These are phyloP conservation scores for Meloe dianella DNA, from an alignment of 2,888 invertebrate genomes.

Conservation along the genomic window DNA sequence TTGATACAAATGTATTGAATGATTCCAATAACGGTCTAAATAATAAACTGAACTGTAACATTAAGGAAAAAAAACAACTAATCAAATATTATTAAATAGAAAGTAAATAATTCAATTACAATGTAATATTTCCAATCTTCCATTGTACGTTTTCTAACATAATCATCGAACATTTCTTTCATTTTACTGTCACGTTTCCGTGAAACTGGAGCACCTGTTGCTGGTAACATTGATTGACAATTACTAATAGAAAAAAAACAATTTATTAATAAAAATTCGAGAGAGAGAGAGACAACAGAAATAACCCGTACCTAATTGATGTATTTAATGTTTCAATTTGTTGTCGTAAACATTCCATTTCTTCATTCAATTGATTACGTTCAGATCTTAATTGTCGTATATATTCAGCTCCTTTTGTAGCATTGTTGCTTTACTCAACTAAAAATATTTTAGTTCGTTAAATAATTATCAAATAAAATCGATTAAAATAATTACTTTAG, in stretches of 20 bases:
- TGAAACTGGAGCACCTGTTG: conserved; percentile 93
- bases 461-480: neutral
- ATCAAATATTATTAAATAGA: conserved; percentile 6
- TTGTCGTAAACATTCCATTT: conserved; percentile 84
- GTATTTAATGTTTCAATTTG: conserved; percentile 91
- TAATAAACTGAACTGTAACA: conserved; percentile 84
- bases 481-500: conserved; percentile 68
- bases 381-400: conserved; percentile 88
- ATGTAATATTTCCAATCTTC: conserved; percentile 99
- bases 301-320: conserved; percentile 80
- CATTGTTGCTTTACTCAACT: conserved; percentile 95
- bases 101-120: conserved; percentile 60
- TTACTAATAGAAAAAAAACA: no score
- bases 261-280: conserved; percentile 34
- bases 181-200: conserved; percentile 88
- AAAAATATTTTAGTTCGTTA: no score
- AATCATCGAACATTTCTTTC: conserved; percentile 92
- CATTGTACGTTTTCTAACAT: conserved; percentile 83
- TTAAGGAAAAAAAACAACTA: no score
- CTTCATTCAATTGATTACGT: conserved; percentile 84
- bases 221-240: conserved; percentile 93
- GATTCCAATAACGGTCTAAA: conserved; percentile 88
- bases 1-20: conserved; percentile 90
- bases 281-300: conserved; percentile 12
- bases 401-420: conserved; percentile 94